A percentile compares a stretch with the other conserved stretches of the same genome.
Conservation (phyloP, 37 sponge, comb jelly and placozoan genomes). For the Agelas oroides region DNA sequence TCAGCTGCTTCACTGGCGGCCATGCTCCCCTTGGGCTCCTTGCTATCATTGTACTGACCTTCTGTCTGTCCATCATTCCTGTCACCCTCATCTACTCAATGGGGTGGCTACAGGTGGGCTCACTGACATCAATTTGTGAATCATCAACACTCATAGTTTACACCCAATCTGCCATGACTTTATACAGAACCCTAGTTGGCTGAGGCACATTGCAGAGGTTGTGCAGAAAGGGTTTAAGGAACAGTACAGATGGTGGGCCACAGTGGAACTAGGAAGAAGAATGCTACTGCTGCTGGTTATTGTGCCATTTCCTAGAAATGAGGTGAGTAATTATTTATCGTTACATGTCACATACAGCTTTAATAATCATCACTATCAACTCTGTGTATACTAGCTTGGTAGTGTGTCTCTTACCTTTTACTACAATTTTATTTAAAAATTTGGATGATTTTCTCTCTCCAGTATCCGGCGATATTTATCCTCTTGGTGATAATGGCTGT, state of each 20-base stretch:
- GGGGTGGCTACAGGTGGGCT: too few species aligned
- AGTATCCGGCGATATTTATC: conserved; percentile 42
- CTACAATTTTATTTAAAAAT: background rate
- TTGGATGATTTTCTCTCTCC: too few species aligned
- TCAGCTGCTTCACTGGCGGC: conserved; percentile 58
- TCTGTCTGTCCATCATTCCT: conserved; percentile 20
- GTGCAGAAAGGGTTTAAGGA: conserved; percentile 31
- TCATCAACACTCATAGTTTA: too few species aligned
- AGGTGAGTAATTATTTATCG: conserved; percentile 60
- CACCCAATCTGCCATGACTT: too few species aligned
- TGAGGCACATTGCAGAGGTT: background rate
- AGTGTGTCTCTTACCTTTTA: conserved; percentile 34
- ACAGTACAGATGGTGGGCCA: conserved; percentile 58
- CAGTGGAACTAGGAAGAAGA: conserved; percentile 69
- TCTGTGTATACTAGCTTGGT: too few species aligned
- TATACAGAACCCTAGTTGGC: background rate
- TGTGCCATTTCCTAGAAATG: conserved; percentile 67
- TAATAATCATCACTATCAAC: too few species aligned
- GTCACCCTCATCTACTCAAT: background rate
- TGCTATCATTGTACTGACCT: conserved; percentile 32
- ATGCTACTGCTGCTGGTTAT: conserved; percentile 54
- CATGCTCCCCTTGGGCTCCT: conserved; percentile 58
- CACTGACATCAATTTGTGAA: too few species aligned
- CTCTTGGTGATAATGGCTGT: conserved; percentile 1
- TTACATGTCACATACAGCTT: too few species aligned